phyloP scores from a whole-genome alignment of 1,140 invertebrate species.

The Cardiocondyla obscurior region DNA sequence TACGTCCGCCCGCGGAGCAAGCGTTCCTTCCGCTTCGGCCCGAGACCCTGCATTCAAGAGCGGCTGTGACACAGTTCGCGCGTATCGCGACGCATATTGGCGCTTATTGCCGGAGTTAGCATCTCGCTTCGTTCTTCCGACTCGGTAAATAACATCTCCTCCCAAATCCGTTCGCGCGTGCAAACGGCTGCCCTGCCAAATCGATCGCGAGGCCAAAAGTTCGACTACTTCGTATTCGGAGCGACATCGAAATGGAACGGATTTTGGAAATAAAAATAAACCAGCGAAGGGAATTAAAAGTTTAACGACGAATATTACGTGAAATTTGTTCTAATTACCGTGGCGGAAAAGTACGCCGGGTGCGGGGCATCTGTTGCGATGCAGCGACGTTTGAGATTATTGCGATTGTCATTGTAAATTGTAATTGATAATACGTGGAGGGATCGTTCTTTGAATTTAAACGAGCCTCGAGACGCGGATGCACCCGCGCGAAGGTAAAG shows the following conservation, averaged over 20 bases:
- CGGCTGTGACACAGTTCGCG: slow-evolving; percentile 58
- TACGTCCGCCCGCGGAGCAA: slow-evolving; percentile 49
- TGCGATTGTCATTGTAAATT: background rate
- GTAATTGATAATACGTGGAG: background rate
- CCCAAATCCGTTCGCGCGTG: background rate
- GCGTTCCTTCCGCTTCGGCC: slow-evolving; percentile 57
- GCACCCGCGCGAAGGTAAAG: background rate
- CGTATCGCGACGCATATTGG: slow-evolving; percentile 37
- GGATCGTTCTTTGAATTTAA: background rate
- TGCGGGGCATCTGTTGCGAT: background rate
- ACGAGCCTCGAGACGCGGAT: background rate
- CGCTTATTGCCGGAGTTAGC: slow-evolving; percentile 27
- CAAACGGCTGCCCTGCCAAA: background rate
- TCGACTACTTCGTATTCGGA: no score
- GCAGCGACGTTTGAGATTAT: background rate
- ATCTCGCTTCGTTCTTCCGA: background rate
- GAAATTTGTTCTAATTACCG: slow-evolving; percentile 6
- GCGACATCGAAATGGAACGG: no score
- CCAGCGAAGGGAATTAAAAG: background rate
- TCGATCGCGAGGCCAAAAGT: no score
- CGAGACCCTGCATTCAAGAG: slow-evolving; percentile 57
- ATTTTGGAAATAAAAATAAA: background rate
- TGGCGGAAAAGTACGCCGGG: background rate
- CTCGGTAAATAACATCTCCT: background rate
- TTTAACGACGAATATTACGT: background rate